phyloP scores from a whole-genome alignment of 2,113 vertebrate species.

The Hippocampus guttulatus region DNA sequence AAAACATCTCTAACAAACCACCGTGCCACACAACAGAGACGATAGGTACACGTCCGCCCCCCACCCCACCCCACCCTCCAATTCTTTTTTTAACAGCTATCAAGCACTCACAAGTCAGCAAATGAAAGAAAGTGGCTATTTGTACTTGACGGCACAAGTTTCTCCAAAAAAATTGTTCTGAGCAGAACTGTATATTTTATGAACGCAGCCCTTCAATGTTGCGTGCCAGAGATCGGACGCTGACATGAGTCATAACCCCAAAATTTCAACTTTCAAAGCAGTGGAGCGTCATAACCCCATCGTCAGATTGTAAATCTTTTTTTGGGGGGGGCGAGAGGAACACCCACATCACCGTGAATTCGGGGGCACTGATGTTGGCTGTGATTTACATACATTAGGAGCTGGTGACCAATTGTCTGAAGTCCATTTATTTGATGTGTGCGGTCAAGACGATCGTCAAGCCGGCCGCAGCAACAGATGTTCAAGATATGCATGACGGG shows the following conservation, averaged over 20 bases:
- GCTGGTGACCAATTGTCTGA: slow-evolving; percentile 56
- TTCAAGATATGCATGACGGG: no score
- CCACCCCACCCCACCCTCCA: no score
- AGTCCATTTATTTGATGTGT: slow-evolving; percentile 19
- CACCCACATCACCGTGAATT: slow-evolving; percentile 40
- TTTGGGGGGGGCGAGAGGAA: slow-evolving; percentile 3
- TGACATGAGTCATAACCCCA: slow-evolving; percentile 19
- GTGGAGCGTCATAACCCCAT: slow-evolving; percentile 9
- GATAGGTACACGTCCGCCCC: slow-evolving; percentile 37
- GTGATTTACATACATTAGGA: slow-evolving; percentile 64
- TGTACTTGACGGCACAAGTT: background rate
- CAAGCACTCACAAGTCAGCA: slow-evolving; percentile 13
- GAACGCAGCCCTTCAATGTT: slow-evolving; percentile 9
- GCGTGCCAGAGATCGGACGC: slow-evolving; percentile 14
- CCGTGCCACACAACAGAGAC: slow-evolving; percentile 55
- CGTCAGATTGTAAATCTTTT: slow-evolving; percentile 27
- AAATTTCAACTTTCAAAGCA: slow-evolving; percentile 25
- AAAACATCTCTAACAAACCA: slow-evolving; percentile 73
- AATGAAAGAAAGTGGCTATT: slow-evolving; percentile 38
- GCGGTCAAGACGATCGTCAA: no score
- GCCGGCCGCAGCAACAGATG: no score
- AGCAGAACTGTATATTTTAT: slow-evolving; percentile 14
- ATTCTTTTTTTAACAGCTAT: slow-evolving; percentile 29
- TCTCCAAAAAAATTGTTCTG: background rate
- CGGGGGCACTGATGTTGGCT: slow-evolving; percentile 40